Evolutionary conservation across 2,797 vertebrate genomes (phyloP).

Genomic region (Amniataba percoides): DNA sequence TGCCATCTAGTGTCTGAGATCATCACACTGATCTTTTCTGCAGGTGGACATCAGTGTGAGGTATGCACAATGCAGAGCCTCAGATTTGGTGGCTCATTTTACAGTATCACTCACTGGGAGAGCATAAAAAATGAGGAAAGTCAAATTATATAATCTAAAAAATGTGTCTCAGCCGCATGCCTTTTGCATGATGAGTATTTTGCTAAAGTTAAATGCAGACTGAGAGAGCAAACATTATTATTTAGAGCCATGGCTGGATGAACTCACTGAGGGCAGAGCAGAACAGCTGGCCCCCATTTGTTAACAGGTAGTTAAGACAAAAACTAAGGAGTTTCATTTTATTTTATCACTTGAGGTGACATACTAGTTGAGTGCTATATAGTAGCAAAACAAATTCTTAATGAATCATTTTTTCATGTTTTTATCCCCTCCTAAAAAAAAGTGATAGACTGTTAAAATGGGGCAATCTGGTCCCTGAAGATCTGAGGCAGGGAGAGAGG

Average conservation of each 20-base stretch:
- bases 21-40: not conserved
- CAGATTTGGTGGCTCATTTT: not conserved
- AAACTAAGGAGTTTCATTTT: too few species aligned
- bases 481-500: not conserved
- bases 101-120: not conserved
- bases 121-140: not conserved
- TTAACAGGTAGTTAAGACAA: not conserved
- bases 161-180: not conserved
- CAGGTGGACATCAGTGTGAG: not conserved
- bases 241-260: not conserved
- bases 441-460: too few species aligned
- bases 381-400: too few species aligned
- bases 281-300: not conserved
- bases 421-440: not conserved
- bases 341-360: not conserved
- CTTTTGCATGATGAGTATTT: not conserved
- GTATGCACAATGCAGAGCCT: not conserved
- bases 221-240: not conserved
- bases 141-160: not conserved
- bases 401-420: not conserved
- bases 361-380: not conserved
- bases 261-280: not conserved
- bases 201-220: not conserved
- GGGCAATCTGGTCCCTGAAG: not conserved
- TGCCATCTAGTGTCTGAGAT: slow-evolving; percentile 56